phyloP scores from a whole-genome alignment of 2,888 invertebrate genomes.

The Agrotis clavis region DNA sequence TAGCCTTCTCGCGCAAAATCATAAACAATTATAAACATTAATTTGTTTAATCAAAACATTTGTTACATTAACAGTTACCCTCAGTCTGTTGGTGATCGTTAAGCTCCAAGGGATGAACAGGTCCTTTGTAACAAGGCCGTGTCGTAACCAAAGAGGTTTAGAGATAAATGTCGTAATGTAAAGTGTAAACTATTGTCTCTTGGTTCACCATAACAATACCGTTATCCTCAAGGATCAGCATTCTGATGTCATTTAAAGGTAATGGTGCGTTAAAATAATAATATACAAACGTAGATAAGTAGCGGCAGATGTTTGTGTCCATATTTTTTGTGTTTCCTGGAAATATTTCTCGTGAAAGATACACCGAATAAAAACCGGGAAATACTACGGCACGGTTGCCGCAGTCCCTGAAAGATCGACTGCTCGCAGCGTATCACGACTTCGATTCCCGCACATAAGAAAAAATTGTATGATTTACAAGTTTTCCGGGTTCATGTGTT shows the following conservation, averaged over 20 bases:
- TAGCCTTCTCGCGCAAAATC: background rate
- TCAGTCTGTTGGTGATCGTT: background rate
- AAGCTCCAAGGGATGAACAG: conserved; percentile 9
- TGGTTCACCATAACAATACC: conserved; percentile 20
- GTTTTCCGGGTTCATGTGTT: too few relatives aligned
- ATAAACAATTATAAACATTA: background rate
- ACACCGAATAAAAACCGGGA: background rate
- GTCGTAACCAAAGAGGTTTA: conserved; percentile 9
- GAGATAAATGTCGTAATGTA: conserved; percentile 13
- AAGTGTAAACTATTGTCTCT: conserved; percentile 8
- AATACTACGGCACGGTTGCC: too few relatives aligned
- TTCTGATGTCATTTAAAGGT: background rate
- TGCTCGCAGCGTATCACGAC: too few relatives aligned
- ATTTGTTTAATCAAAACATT: conserved; percentile 1
- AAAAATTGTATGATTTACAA: too few relatives aligned
- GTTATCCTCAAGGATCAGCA: background rate
- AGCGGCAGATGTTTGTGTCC: background rate
- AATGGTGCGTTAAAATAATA: conserved; percentile 10
- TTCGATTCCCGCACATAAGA: too few relatives aligned
- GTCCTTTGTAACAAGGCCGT: conserved; percentile 18
- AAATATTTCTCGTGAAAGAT: background rate
- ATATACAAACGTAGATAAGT: background rate
- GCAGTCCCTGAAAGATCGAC: too few relatives aligned
- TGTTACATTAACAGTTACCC: background rate
- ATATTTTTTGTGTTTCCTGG: background rate